Base-by-base conservation (phyloP, 2,888 invertebrate genomes). In the Leucozona laternaria region DNA sequence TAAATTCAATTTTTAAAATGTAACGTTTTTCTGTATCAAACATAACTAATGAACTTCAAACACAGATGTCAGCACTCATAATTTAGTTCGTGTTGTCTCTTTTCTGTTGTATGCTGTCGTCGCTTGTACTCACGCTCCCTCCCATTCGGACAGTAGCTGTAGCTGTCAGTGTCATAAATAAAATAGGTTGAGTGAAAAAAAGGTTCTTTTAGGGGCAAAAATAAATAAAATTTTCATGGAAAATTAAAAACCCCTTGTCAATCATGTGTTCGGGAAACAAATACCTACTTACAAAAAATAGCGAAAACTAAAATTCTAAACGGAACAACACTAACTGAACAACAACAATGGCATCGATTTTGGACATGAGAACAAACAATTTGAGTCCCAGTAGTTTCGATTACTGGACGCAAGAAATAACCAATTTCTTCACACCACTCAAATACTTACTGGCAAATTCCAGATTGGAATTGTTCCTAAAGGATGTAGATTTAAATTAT, bases 311-410 rank as follows among this genome's bases (percentile, higher is more conserved):
- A 66, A 57, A 25, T 13, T 31, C n/a, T 34, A 34, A 70, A 48
- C 15, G 34, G n/a, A 40, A 15, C 4, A 22, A 22, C 7, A 25
- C 20, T 3, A 68, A 48, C n/a, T 17, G 4, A 66, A 88, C 58
- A n/a, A n/a, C n/a, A n/a, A n/a, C 64, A 37, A 91, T 91, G 91
- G 90, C 92, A 88, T 92, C 92, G 82, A 92, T 92, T 88, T 89
- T 92, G 89, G 92, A 92, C 85, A 91, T 92, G 90, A 90, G 91
- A 88, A 88, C 90, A 73, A 68, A 68, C 11, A 68, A 68, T 90
- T 90, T 71, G 89, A 90, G 85, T 90, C 90, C 84, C 15, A 82
- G 82, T 20, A 48, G 57, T 53, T 71, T 82, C 10, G 91, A 92
- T 40, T 90, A 91, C 79, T 92, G 92, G 91, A 90, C 91, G 34